phyloP scores from a whole-genome alignment of 2,113 vertebrate species.

The Axis porcinus region DNA sequence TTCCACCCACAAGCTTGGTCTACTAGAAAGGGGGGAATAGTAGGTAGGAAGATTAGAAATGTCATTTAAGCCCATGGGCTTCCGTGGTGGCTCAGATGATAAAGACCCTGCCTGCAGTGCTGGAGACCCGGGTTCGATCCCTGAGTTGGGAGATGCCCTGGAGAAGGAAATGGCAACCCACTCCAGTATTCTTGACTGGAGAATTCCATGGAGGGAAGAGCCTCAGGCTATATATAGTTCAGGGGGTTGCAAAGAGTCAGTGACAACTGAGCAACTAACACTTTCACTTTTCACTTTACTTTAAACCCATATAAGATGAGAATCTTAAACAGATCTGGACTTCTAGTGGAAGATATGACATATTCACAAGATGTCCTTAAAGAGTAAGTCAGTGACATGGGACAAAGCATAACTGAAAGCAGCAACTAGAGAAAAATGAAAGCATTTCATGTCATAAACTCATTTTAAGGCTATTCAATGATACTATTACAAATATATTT shows the following conservation, averaged over 20 bases:
- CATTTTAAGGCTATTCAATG: neutral
- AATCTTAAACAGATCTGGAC: neutral
- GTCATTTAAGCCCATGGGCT: neutral
- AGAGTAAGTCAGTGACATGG: neutral
- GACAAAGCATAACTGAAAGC: neutral
- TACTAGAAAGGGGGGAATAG: neutral
- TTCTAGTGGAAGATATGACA: neutral
- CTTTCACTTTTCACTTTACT: neutral
- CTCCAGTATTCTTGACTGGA: neutral
- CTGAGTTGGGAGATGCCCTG: neutral
- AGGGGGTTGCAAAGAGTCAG: neutral
- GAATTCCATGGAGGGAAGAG: neutral
- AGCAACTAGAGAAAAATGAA: neutral
- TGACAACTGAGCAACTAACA: neutral
- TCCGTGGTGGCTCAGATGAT: neutral
- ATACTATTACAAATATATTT: neutral
- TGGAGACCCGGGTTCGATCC: rapidly evolving
- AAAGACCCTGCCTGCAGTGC: neutral
- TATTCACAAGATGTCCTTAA: neutral
- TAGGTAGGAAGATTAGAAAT: neutral
- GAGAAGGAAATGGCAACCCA: neutral
- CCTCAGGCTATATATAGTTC: neutral
- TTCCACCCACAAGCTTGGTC: neutral
- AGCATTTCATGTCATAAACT: neutral
- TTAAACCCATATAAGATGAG: neutral